Evolutionary conservation across 2,888 invertebrate genomes (phyloP).

Genomic region (Lasius fuliginosus): DNA sequence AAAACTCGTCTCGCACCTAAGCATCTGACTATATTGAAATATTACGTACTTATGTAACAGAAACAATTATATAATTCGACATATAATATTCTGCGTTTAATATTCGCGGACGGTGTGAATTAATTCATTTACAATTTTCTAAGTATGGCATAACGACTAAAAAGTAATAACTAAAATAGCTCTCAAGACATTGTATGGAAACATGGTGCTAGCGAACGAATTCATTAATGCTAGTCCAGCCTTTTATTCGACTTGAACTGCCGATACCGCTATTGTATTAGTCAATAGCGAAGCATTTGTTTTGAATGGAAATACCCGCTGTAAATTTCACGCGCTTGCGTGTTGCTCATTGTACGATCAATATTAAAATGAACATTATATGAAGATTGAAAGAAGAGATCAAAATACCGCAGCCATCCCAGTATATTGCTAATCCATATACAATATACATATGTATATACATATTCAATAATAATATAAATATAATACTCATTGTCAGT

Average conservation of each 20-base stretch:
- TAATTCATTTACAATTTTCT: neutral
- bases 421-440: neutral
- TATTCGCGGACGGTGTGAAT: neutral
- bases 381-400: neutral
- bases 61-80: neutral
- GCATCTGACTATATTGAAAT: neutral
- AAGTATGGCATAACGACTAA: neutral
- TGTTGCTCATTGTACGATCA: neutral
- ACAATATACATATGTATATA: neutral
- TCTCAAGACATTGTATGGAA: conserved; percentile 24
- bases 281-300: conserved; percentile 32
- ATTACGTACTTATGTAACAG: neutral
- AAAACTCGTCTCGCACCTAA: neutral
- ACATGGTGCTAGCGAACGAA: neutral
- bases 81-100: neutral
- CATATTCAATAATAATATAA: neutral
- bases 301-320: conserved; percentile 34
- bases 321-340: neutral
- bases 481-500: conserved; percentile 1
- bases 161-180: neutral
- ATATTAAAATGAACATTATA: neutral
- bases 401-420: neutral
- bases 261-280: conserved; percentile 40
- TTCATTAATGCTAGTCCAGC: conserved; percentile 20
- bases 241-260: neutral